These are phyloP conservation scores for Hypotaenidia okinawae DNA, from an alignment of 2,797 vertebrate species.

Conservation along the genomic window DNA sequence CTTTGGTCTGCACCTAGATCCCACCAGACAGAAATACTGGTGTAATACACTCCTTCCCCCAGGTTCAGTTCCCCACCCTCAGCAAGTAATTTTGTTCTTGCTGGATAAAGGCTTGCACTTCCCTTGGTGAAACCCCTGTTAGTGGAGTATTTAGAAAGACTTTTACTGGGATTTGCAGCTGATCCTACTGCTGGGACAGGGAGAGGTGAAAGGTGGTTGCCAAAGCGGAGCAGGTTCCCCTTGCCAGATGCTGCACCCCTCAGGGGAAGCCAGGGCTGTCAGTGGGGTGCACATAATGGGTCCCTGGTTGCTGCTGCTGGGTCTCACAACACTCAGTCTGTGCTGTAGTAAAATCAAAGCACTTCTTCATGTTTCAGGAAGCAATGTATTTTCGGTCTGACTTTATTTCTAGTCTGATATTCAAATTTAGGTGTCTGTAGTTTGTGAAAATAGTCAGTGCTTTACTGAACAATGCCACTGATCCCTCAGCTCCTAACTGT, in stretches of 20 bases:
- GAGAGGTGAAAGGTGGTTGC: neutral
- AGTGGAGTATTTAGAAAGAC: neutral
- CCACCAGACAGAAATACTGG: fast-evolving
- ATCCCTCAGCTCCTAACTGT: neutral
- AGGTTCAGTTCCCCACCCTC: neutral
- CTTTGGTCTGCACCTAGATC: neutral
- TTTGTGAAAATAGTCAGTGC: neutral
- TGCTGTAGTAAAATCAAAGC: neutral
- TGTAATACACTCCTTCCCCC: neutral
- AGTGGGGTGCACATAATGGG: neutral
- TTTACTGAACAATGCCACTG: neutral
- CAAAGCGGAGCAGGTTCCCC: neutral
- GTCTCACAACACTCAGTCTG: neutral
- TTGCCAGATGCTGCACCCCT: neutral
- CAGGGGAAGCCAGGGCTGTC: neutral
- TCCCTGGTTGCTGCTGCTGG: neutral
- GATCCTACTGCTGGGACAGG: neutral
- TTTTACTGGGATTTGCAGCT: neutral
- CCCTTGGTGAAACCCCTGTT: neutral
- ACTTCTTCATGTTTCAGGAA: neutral
- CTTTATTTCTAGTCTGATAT: slow-evolving; percentile 14
- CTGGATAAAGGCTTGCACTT: neutral
- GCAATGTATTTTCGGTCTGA: slow-evolving; percentile 3
- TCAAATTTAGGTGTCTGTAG: slow-evolving; percentile 11
- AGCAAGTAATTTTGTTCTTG: neutral